Evolutionary conservation across 2,113 vertebrate species (phyloP).

Genomic region (Promerops cafer): DNA sequence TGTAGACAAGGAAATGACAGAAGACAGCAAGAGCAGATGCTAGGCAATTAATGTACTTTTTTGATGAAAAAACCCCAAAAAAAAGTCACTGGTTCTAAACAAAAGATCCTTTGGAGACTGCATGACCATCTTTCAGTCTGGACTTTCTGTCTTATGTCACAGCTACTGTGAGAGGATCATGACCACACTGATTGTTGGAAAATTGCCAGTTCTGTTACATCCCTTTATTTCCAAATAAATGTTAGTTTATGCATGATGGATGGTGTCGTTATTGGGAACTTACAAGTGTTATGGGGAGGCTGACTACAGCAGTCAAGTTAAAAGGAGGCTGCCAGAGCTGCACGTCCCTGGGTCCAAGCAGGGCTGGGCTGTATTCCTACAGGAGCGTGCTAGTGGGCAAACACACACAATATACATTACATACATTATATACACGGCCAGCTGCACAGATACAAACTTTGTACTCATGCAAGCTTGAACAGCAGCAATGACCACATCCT

Average conservation of each 20-base stretch:
- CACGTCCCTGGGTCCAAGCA: background rate
- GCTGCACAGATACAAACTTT: background rate
- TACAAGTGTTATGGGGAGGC: background rate
- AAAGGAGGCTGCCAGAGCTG: background rate
- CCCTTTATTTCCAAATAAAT: background rate
- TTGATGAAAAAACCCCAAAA: no score
- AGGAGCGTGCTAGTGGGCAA: background rate
- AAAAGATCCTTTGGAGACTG: background rate
- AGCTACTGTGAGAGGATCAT: background rate
- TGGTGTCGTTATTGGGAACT: background rate
- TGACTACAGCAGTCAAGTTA: background rate
- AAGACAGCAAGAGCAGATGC: background rate
- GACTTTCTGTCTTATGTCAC: background rate
- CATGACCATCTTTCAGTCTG: background rate
- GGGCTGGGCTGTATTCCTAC: background rate
- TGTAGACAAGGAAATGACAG: background rate
- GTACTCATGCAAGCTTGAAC: background rate
- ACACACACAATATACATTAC: background rate
- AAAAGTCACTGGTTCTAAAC: background rate
- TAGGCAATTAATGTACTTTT: background rate
- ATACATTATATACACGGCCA: background rate
- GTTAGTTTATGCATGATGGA: background rate
- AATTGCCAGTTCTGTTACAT: background rate
- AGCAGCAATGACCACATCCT: background rate
- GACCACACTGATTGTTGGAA: accelerated